Evolutionary conservation across 2,797 vertebrate genomes (phyloP).

Genomic region (Sebastes nivosus): DNA sequence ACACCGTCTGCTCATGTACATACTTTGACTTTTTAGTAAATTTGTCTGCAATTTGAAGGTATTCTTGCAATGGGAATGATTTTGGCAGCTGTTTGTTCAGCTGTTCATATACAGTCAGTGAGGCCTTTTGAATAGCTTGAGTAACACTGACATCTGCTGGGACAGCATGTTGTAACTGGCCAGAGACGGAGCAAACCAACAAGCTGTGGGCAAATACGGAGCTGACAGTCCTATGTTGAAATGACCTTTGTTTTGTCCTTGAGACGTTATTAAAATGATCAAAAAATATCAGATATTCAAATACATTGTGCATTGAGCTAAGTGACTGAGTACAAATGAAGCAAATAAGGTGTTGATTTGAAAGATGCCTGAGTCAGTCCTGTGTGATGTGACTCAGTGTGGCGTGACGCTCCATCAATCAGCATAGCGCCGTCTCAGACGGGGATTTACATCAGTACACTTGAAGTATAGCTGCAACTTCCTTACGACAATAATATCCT

Average conservation of each 20-base stretch:
- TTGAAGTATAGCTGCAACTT: neutral
- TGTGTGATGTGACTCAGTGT: neutral
- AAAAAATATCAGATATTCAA: neutral
- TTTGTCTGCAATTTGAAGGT: constrained; percentile 1
- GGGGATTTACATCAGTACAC: neutral
- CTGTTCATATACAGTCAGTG: neutral
- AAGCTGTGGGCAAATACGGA: neutral
- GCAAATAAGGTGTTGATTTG: neutral
- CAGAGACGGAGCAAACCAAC: constrained; percentile 3
- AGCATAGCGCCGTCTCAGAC: neutral
- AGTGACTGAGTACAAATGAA: neutral
- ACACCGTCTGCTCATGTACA: constrained; percentile 17
- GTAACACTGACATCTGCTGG: constrained; percentile 88
- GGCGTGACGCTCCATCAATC: constrained; percentile 7
- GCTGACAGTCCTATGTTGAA: neutral
- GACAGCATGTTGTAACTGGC: constrained; percentile 43
- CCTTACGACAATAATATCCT: neutral
- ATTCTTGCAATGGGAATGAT: neutral
- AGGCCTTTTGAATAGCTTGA: constrained; percentile 66
- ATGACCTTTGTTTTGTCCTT: neutral
- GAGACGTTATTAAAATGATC: neutral
- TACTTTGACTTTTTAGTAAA: constrained; percentile 9
- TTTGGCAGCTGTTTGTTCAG: constrained; percentile 17
- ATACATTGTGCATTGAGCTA: neutral
- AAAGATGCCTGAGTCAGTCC: neutral